Evolutionary conservation across 2,888 invertebrate species (phyloP), one percentile per base, ranked within the genome.

Genomic region (Lingula anatina): DNA sequence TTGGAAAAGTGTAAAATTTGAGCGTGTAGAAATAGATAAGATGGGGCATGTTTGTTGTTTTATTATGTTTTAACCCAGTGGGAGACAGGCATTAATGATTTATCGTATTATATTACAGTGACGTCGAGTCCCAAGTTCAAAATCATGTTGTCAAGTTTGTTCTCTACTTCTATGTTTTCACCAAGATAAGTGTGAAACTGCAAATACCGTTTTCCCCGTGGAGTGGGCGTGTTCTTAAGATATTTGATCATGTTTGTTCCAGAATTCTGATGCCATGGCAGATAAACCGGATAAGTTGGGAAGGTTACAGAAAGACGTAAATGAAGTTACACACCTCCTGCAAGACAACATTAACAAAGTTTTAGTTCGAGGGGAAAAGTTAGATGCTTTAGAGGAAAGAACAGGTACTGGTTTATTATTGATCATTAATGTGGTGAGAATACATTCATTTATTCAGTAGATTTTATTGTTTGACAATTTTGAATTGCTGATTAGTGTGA

Each of bases 291-390:
- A 48, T 15, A 42, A 59, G 9, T 44, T 62, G n/a, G 60, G 55
- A 31, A 54, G 47, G 5, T 43, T 61, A 18, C 53, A 60, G 25
- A 43, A 44, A 4, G 61, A 69, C 24, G 67, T 69, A 1, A 56
- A 53, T 41, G 69, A 69, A 44, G 69, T 69, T 2, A 69, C 67
- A 12, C 53, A 55, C 5, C 57, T 69, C 3, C 53, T 69, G 36
- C 64, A 56, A 46, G 54, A 65, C 27, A 65, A 69, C 59, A 62
- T 69, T 25, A 67, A 69, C 27, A 65, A 66, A 36, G 64, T 69
- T 7, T 36, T 69, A 5, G 61, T 62, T 15, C 47, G 67, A 31
- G 69, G 65, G 5, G 64, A 65, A 25, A 63, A 59, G 42, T 60
- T 66, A 27, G 62, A 61, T 45, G 54, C 51, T 31, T 56, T 69